Percentiles rank a stretch among this genome's conserved stretches.
These are phyloP conservation scores for Sarcoramphus papa DNA, from an alignment of 2,797 vertebrate genomes.

Conservation along the genomic window DNA sequence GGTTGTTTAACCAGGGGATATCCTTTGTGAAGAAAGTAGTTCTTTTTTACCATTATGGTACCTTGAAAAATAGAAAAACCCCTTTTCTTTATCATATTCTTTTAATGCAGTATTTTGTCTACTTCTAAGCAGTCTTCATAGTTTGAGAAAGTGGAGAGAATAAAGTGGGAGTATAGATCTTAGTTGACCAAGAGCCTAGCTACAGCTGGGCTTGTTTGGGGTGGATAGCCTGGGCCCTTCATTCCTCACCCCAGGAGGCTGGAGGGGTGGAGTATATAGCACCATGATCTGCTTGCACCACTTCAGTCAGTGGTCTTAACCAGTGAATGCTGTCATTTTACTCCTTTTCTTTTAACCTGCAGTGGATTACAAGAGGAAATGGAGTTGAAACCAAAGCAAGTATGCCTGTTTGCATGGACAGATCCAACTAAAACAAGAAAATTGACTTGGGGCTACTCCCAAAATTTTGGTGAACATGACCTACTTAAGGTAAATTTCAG, in stretches of 20 bases:
- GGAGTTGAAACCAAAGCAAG: conserved; percentile 80
- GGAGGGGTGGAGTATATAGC: not conserved
- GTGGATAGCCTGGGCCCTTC: not conserved
- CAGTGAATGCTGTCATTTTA: not conserved
- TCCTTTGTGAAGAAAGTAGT: not conserved
- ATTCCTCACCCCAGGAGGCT: not conserved
- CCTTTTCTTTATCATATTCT: not conserved
- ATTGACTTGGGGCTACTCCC: conserved; percentile 81
- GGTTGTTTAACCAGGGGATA: not conserved
- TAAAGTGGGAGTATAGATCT: not conserved
- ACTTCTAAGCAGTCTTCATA: not conserved
- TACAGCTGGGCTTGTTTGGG: not conserved
- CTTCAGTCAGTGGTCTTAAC: not conserved
- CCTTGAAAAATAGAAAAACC: not conserved
- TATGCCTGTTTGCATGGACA: conserved; percentile 88
- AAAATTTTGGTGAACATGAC: conserved; percentile 81
- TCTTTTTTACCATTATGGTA: not conserved
- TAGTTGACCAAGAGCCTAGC: not conserved
- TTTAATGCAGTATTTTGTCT: not conserved
- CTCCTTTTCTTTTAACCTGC: not conserved
- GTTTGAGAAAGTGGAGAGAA: not conserved
- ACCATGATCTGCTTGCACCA: not conserved
- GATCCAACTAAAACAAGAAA: conserved; percentile 83
- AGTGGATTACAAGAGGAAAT: conserved; percentile 72
- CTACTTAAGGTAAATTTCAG: conserved; percentile 84